Evolutionary conservation across 2,888 invertebrate genomes (phyloP), one percentile per base, ranked within the genome.

Genomic region (Dysmachus trigonus): DNA sequence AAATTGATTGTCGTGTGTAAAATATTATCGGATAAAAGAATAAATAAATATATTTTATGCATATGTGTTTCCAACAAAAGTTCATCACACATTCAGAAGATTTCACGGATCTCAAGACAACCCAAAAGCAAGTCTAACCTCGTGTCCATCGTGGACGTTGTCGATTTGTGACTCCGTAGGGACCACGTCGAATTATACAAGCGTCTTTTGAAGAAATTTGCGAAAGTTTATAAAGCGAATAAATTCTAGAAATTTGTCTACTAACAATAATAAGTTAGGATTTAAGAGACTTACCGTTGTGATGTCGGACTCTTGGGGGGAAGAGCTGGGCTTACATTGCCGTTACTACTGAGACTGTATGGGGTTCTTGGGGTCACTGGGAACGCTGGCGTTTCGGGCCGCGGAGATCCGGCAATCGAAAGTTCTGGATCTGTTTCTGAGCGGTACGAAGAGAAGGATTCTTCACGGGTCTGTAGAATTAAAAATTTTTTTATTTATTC

Each of bases 341-440:
- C 96, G 90, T 96, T 96, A 7, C 89, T 87, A 47, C 83, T 89
- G 3, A 88, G 85, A 0, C 89, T 95, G 93, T 96, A 96, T 15
- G 97, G 98, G 7, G 97, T 98, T 89, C 97, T 95, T 86, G 97
- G 97, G 90, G 96, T 96, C 85, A 97, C 97, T 87, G 98, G 98
- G 93, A 98, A 98, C 85, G 97, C 96, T 72, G 98, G 98, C 30
- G 98, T 98, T 91, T 97, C 97, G 33, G 97, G 97, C 87, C 97
- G 94, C 88, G 94, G 93, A 41, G 93, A 93, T 84, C 93, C 93
- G 87, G 93, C 93, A 15, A 93, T 92, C 74, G 95, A 94, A 90
- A 94, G 93, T 87, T 94, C 93, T 27, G 92, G 91, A 88, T 93
- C 93, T 88, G 93, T 93, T 87, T 93, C 93, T 73, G 94, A 94